phyloP scores from a whole-genome alignment of 1,140 invertebrate species.

The Saccostrea cuccullata region DNA sequence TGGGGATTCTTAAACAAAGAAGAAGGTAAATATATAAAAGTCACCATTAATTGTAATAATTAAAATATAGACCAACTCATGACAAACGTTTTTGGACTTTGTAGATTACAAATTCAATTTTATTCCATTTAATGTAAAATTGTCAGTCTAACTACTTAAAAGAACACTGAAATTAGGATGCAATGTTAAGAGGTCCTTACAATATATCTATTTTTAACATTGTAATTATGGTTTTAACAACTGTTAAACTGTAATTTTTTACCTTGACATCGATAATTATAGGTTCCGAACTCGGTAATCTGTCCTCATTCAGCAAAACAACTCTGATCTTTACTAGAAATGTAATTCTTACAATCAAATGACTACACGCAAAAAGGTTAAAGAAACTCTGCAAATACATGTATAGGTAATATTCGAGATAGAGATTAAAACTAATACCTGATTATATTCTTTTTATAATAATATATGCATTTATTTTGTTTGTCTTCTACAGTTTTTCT shows the following conservation, averaged over 20 bases:
- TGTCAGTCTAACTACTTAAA: no score
- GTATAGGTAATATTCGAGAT: not conserved
- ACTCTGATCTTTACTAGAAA: slow-evolving; percentile 66
- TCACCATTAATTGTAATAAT: not conserved
- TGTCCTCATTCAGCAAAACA: slow-evolving; percentile 62
- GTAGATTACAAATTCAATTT: no score
- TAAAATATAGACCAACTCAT: no score
- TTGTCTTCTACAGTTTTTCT: not conserved
- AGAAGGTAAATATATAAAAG: not conserved
- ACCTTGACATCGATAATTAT: slow-evolving; percentile 67
- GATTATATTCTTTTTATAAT: not conserved
- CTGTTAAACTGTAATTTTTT: not conserved
- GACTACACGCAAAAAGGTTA: no score
- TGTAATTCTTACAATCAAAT: not conserved
- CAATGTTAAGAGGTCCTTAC: no score
- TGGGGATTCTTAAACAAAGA: slow-evolving; percentile 55
- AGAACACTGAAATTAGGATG: no score
- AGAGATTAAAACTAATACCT: not conserved
- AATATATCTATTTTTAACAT: no score
- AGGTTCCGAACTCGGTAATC: slow-evolving; percentile 56
- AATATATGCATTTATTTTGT: not conserved
- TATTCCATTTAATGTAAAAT: no score
- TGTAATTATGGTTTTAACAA: not conserved
- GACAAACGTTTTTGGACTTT: no score
- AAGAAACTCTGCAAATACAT: not conserved